A percentile compares a stretch with the other conserved stretches of the same genome.
Evolutionary conservation across 2,888 invertebrate species (phyloP).

Genomic region (Troides helena): DNA sequence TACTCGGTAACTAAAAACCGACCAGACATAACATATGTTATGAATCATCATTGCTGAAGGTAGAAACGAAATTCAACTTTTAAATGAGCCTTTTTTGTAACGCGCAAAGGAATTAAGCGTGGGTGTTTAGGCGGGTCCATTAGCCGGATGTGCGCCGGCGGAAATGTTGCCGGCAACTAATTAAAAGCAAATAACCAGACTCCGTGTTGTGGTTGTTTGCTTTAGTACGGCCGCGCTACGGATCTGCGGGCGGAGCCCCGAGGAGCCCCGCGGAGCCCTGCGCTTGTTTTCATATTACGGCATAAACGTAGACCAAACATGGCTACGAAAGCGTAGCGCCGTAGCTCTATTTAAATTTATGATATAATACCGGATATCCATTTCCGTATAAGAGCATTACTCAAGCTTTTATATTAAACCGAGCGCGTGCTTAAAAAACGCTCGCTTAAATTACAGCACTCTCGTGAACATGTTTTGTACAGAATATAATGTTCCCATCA

Average conservation of each 20-base stretch:
- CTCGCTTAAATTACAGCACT: too few species aligned
- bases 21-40: too few species aligned
- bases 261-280: constrained; percentile 8
- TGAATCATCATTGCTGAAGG: too few species aligned
- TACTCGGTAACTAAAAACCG: too few species aligned
- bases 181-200: constrained; percentile 39
- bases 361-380: constrained; percentile 23
- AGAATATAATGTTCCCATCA: too few species aligned
- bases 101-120: constrained; percentile 11
- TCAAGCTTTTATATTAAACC: constrained; percentile 22
- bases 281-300: constrained; percentile 30
- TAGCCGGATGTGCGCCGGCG: constrained; percentile 17
- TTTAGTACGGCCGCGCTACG: constrained; percentile 12
- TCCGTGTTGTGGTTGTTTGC: constrained; percentile 31
- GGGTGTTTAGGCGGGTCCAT: constrained; percentile 28
- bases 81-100: not conserved
- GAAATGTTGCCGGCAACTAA: constrained; percentile 34
- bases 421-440: constrained; percentile 19
- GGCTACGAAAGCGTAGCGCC: constrained; percentile 21
- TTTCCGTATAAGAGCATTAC: constrained; percentile 23
- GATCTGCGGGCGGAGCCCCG: constrained; percentile 26
- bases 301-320: constrained; percentile 28
- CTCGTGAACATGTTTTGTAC: too few species aligned
- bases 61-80: too few species aligned
- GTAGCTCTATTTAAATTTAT: constrained; percentile 25